Evolutionary conservation across 2,113 vertebrate species (phyloP).

Genomic region (Typhlomys cinereus): DNA sequence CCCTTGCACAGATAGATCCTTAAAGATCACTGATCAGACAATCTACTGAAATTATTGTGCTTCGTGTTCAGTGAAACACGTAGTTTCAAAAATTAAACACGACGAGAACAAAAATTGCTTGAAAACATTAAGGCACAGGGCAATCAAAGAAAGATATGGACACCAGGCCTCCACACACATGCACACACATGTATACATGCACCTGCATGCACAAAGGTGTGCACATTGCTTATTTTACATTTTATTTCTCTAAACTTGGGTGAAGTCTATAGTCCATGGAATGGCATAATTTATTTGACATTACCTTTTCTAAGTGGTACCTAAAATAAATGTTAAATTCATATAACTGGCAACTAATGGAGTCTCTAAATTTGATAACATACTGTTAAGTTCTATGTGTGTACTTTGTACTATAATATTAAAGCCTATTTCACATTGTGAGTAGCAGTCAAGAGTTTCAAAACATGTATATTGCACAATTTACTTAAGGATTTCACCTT

Average conservation of each 20-base stretch:
- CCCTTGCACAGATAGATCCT: no score
- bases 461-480: neutral
- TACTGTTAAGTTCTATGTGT: neutral
- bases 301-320: neutral
- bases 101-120: no score
- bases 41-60: no score
- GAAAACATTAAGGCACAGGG: no score
- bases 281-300: neutral
- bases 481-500: neutral
- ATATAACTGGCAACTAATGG: neutral
- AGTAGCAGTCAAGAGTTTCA: neutral
- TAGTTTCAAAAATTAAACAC: no score
- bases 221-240: neutral
- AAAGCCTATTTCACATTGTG: conserved; percentile 18
- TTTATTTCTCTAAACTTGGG: conserved; percentile 16
- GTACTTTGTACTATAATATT: neutral
- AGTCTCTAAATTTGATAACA: neutral
- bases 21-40: no score
- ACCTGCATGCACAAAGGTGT: no score
- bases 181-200: no score
- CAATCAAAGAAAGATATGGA: no score
- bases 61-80: no score
- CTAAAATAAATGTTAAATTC: conserved; percentile 23
- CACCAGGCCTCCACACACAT: no score
- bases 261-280: neutral